A percentile compares a stretch with the other conserved stretches of the same genome.
Evolutionary conservation across 2,888 invertebrate genomes (phyloP).

Genomic region (Drosophila paracracens): DNA sequence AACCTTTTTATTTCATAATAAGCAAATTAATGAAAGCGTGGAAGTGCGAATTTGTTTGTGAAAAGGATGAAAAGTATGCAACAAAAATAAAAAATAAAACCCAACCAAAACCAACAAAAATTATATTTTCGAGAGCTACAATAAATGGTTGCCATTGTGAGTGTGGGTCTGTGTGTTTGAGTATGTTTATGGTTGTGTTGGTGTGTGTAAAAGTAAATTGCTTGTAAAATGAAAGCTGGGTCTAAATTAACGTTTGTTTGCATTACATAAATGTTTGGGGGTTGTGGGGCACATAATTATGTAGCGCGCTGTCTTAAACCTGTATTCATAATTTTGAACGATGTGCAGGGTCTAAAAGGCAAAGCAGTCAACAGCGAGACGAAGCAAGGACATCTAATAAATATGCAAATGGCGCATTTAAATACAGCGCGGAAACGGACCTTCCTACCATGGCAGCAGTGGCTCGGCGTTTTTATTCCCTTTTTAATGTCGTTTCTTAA

Average conservation of each 20-base stretch:
- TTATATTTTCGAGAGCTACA: constrained; percentile 47
- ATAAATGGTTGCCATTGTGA: constrained; percentile 29
- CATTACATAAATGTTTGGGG: constrained; percentile 63
- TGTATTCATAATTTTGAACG: constrained; percentile 69
- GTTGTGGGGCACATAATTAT: constrained; percentile 70
- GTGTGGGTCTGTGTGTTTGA: constrained; percentile 6
- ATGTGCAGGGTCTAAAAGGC: constrained; percentile 32
- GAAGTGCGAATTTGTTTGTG: constrained; percentile 73
- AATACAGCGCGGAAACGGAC: constrained; percentile 50
- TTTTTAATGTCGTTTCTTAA: constrained; percentile 78
- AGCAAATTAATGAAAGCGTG: constrained; percentile 71
- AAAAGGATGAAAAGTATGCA: constrained; percentile 55
- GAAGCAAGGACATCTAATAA: constrained; percentile 68
- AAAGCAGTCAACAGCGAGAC: constrained; percentile 29
- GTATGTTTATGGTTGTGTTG: constrained; percentile 5
- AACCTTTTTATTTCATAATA: constrained; percentile 41
- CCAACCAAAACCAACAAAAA: constrained; percentile 28
- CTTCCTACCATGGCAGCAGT: constrained; percentile 9
- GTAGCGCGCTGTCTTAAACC: constrained; percentile 75
- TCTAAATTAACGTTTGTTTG: constrained; percentile 83
- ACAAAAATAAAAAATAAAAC: constrained; percentile 26
- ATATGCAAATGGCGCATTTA: constrained; percentile 80
- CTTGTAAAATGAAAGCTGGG: constrained; percentile 80
- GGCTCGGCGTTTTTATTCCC: constrained; percentile 41
- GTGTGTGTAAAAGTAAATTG: constrained; percentile 70